A percentile compares a stretch with the other conserved stretches of the same genome.
These are phyloP conservation scores for Eulemur macaco DNA, from an alignment of 2,113 vertebrate genomes.

Conservation along the genomic window DNA sequence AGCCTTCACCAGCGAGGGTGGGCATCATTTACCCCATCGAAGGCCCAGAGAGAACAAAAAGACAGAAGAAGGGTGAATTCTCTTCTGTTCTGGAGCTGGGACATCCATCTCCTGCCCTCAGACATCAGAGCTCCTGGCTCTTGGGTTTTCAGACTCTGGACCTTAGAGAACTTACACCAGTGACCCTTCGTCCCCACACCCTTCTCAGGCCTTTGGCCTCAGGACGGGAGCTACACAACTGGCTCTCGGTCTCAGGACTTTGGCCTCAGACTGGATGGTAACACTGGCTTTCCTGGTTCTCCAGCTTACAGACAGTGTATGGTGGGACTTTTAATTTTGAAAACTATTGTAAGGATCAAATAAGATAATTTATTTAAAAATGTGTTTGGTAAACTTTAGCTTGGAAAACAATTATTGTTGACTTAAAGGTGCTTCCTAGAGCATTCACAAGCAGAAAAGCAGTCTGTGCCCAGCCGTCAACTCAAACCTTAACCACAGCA, in stretches of 20 bases:
- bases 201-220: neutral
- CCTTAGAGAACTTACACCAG: neutral
- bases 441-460: constrained; percentile 61
- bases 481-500: neutral
- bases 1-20: neutral
- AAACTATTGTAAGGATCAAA: neutral
- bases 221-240: no score
- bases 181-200: accelerated
- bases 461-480: constrained; percentile 64
- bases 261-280: neutral
- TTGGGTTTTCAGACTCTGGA: neutral
- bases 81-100: neutral
- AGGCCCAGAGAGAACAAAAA: neutral
- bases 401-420: neutral
- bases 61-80: neutral
- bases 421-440: constrained; percentile 69
- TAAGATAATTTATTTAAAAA: neutral
- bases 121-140: neutral
- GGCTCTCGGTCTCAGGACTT: neutral
- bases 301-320: neutral
- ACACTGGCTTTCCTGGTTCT: neutral
- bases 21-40: neutral
- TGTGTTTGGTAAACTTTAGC: neutral
- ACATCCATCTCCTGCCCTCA: neutral
- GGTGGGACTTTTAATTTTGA: neutral